These are phyloP conservation scores for Tetranychus cinnabarinus DNA, from an alignment of 1,140 invertebrate genomes.

Conservation along the genomic window DNA sequence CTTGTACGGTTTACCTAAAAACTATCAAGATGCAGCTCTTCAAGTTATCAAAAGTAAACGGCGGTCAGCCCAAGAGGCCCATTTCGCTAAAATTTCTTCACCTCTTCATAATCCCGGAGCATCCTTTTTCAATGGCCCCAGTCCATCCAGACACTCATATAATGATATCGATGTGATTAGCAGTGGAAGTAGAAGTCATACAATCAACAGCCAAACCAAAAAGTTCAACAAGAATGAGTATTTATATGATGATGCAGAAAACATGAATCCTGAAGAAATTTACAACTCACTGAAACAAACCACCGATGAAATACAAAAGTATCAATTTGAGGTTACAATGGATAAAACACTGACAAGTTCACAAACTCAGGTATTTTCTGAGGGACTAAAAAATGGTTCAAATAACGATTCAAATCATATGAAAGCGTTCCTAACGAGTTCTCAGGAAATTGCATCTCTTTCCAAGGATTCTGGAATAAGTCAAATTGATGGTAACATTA, in stretches of 20 bases:
- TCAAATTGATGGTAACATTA: conserved; percentile 29
- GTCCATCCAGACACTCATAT: neutral
- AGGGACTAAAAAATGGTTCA: neutral
- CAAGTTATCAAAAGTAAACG: conserved; percentile 60
- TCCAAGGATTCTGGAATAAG: conserved; percentile 71
- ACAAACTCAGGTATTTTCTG: neutral
- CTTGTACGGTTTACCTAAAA: conserved; percentile 51
- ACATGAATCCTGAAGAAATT: conserved; percentile 59
- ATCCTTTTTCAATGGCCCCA: neutral
- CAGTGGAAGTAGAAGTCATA: neutral
- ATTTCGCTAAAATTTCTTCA: neutral
- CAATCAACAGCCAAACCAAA: conserved; percentile 18
- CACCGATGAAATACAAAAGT: conserved; percentile 77
- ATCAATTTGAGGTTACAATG: conserved; percentile 31
- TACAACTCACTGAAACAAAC: conserved; percentile 55
- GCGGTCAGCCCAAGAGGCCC: conserved; percentile 15
- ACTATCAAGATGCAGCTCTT: conserved; percentile 49
- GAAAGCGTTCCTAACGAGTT: neutral
- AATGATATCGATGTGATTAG: too few relatives aligned
- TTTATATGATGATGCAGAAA: conserved; percentile 31
- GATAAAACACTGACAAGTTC: neutral
- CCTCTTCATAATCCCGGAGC: too few relatives aligned
- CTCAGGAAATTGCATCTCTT: conserved; percentile 27
- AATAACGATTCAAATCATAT: neutral
- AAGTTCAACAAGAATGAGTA: conserved; percentile 11